Evolutionary conservation across 2,797 vertebrate species (phyloP).

Genomic region (Gobionotothen gibberifrons): DNA sequence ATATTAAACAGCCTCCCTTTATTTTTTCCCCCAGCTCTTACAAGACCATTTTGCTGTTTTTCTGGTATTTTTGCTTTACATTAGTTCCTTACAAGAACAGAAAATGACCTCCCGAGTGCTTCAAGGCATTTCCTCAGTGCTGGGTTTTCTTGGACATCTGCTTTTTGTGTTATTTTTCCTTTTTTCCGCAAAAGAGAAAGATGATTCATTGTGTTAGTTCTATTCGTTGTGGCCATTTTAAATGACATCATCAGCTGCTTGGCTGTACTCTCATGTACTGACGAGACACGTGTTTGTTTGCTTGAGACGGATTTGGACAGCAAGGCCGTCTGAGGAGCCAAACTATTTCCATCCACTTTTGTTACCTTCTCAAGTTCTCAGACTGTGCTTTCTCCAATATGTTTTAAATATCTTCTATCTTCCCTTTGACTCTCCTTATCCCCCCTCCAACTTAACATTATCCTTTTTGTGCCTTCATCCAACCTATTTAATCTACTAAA

Average conservation of each 20-base stretch:
- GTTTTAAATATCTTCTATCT: slow-evolving; percentile 12
- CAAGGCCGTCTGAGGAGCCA: slow-evolving; percentile 13
- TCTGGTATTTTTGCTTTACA: slow-evolving; percentile 21
- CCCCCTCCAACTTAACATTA: neutral
- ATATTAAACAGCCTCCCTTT: slow-evolving; percentile 71
- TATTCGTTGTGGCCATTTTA: neutral
- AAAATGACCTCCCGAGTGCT: slow-evolving; percentile 27
- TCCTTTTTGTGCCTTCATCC: slow-evolving; percentile 9
- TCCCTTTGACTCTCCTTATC: slow-evolving; percentile 18
- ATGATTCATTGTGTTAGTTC: neutral
- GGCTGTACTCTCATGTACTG: slow-evolving; percentile 1
- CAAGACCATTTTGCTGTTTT: slow-evolving; percentile 29
- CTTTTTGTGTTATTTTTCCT: slow-evolving; percentile 22
- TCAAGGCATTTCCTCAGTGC: slow-evolving; percentile 16
- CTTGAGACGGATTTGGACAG: slow-evolving; percentile 37
- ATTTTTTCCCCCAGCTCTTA: slow-evolving; percentile 27
- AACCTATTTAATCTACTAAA: slow-evolving; percentile 47
- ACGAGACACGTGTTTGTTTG: slow-evolving; percentile 31
- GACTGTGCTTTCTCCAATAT: slow-evolving; percentile 5
- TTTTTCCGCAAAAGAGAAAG: neutral
- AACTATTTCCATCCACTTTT: slow-evolving; percentile 22
- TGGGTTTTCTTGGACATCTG: slow-evolving; percentile 46
- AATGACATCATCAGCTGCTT: slow-evolving; percentile 45
- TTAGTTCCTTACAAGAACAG: slow-evolving; percentile 23
- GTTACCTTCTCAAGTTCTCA: slow-evolving; percentile 40